Conservation (phyloP, 1,140 invertebrate genomes). For the Drosophila nebulosa region DNA sequence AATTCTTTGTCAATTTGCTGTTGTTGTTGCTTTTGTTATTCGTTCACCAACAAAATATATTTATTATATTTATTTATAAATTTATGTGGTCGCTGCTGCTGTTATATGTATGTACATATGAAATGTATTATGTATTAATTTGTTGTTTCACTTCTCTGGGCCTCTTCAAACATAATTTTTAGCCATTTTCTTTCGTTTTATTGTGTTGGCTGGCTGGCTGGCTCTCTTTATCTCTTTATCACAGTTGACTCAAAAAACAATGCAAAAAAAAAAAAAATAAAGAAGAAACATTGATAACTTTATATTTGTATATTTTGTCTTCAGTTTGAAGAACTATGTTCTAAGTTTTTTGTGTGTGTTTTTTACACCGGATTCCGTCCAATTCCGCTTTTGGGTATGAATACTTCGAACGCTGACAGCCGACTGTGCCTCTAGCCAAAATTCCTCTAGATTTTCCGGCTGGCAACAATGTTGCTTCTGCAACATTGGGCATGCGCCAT, state of each 20-base stretch:
- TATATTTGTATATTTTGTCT: neutral
- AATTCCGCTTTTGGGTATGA: constrained; percentile 28
- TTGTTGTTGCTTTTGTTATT: neutral
- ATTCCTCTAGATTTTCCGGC: constrained; percentile 37
- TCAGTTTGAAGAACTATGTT: neutral
- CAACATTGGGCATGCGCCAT: constrained; percentile 36
- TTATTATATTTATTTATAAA: constrained; percentile 75
- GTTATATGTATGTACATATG: neutral
- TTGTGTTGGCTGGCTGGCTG: neutral
- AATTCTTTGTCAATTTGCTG: constrained; percentile 13
- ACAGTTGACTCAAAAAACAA: neutral
- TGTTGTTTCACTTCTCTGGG: neutral
- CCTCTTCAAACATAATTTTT: neutral
- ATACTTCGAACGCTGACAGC: constrained; percentile 49
- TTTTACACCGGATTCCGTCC: neutral
- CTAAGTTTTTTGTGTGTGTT: neutral
- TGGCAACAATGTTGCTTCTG: constrained; percentile 17
- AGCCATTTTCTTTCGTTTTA: neutral
- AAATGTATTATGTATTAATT: constrained; percentile 1
- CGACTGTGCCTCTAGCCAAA: constrained; percentile 45
- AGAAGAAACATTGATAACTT: neutral
- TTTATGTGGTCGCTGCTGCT: constrained; percentile 28
- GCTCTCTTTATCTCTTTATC: neutral
- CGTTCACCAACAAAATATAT: constrained; percentile 44
- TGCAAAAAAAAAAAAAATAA: neutral